phyloP scores from a whole-genome alignment of 2,888 invertebrate species.

The Liposcelis brunnea region DNA sequence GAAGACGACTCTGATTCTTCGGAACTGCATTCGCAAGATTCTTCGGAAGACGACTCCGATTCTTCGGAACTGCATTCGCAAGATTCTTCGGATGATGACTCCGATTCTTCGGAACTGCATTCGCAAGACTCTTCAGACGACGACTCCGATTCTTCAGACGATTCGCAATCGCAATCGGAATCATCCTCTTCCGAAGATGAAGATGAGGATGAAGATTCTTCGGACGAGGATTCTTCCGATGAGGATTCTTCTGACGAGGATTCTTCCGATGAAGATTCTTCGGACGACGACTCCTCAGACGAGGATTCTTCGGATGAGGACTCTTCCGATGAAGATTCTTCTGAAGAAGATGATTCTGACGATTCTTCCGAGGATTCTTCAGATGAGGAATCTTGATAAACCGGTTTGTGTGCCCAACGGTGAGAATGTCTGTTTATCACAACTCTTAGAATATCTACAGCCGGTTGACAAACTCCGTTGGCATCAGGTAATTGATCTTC shows the following conservation, averaged over 20 bases:
- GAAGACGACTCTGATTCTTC: constrained; percentile 2
- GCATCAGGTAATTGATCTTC: too few relatives aligned
- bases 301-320: too few relatives aligned
- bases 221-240: constrained; percentile 7
- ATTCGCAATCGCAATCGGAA: neutral
- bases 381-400: too few relatives aligned
- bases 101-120: neutral
- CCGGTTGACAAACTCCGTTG: too few relatives aligned
- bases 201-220: constrained; percentile 2
- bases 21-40: neutral
- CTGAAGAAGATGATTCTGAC: neutral
- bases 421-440: too few relatives aligned
- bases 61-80: neutral
- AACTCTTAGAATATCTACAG: too few relatives aligned
- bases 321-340: constrained; percentile 3
- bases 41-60: neutral
- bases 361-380: constrained; percentile 1
- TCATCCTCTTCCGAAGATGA: constrained; percentile 1
- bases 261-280: neutral
- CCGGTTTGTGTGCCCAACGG: too few relatives aligned
- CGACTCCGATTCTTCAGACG: neutral
- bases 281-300: neutral
- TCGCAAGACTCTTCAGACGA: neutral
- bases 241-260: neutral
- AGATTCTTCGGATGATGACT: constrained; percentile 6